phyloP scores from a whole-genome alignment of 2,113 vertebrate genomes.

The Trematocara stigmaticum region DNA sequence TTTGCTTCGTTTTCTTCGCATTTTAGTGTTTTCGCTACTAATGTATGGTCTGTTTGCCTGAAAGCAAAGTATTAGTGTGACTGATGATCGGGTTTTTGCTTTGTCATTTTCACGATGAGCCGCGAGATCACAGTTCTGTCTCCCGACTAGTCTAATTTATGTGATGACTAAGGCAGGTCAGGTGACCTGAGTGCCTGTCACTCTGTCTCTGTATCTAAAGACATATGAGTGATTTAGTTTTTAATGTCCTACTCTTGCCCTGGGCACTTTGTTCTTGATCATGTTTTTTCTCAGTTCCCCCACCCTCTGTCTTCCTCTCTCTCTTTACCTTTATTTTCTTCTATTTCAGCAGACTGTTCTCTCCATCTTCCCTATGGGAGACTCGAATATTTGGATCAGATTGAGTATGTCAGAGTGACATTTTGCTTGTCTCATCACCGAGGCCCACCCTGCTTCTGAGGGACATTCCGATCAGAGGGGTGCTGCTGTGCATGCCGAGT shows the following conservation, averaged over 20 bases:
- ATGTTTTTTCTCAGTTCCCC: neutral
- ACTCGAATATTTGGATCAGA: neutral
- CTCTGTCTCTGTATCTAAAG: neutral
- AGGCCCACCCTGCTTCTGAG: neutral
- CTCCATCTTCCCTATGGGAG: neutral
- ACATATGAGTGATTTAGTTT: slow-evolving; percentile 18
- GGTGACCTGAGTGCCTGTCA: neutral
- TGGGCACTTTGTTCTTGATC: neutral
- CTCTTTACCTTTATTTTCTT: neutral
- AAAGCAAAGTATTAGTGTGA: neutral
- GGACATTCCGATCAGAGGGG: neutral
- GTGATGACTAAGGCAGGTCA: neutral
- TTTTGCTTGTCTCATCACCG: neutral
- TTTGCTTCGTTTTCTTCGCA: neutral
- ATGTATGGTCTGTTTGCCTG: neutral
- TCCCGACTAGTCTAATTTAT: neutral
- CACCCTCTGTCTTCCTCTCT: neutral
- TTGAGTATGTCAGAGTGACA: slow-evolving; percentile 11
- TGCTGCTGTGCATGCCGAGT: neutral
- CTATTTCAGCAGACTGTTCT: neutral
- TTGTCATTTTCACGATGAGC: neutral
- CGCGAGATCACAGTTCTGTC: neutral
- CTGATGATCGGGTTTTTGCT: neutral
- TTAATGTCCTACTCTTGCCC: neutral
- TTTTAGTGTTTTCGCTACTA: neutral